Evolutionary conservation across 2,113 vertebrate species (phyloP).

Genomic region (Phrynosoma blainvillii): DNA sequence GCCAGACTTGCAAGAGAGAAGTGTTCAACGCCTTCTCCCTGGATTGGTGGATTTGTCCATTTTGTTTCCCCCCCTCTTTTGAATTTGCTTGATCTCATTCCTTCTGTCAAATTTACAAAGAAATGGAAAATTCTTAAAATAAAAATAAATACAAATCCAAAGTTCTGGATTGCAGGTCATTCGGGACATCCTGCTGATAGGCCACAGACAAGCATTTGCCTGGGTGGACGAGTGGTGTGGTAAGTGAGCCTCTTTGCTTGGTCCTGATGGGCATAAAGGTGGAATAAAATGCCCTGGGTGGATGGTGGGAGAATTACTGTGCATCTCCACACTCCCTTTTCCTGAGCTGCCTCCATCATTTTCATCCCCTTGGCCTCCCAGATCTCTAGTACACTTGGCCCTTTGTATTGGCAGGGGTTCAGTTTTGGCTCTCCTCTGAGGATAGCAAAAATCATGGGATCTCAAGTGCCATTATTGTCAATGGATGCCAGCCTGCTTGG

Average conservation of each 20-base stretch:
- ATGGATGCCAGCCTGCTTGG: too few relatives aligned
- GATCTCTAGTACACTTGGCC: neutral
- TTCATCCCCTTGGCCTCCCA: neutral
- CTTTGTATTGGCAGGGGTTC: too few relatives aligned
- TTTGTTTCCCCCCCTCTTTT: too few relatives aligned
- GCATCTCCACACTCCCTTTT: neutral
- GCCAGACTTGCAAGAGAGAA: too few relatives aligned
- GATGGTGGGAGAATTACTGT: neutral
- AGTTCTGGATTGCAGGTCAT: slow-evolving; percentile 61
- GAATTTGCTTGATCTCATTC: too few relatives aligned
- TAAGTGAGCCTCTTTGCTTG: slow-evolving; percentile 32
- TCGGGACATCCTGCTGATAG: slow-evolving; percentile 77
- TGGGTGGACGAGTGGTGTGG: slow-evolving; percentile 81
- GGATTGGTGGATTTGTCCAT: too few relatives aligned
- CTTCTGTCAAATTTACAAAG: too few relatives aligned
- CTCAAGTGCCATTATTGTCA: neutral
- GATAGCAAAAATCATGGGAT: neutral
- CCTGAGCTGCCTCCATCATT: neutral
- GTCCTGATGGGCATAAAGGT: neutral
- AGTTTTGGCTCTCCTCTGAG: too few relatives aligned
- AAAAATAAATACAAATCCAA: too few relatives aligned
- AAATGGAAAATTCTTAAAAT: too few relatives aligned
- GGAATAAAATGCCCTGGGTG: neutral
- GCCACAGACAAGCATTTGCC: slow-evolving; percentile 78
- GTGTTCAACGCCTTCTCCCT: too few relatives aligned